Evolutionary conservation across 2,113 vertebrate species (phyloP), one percentile per base, ranked within the genome.

Genomic region (Synodontis membranacea): DNA sequence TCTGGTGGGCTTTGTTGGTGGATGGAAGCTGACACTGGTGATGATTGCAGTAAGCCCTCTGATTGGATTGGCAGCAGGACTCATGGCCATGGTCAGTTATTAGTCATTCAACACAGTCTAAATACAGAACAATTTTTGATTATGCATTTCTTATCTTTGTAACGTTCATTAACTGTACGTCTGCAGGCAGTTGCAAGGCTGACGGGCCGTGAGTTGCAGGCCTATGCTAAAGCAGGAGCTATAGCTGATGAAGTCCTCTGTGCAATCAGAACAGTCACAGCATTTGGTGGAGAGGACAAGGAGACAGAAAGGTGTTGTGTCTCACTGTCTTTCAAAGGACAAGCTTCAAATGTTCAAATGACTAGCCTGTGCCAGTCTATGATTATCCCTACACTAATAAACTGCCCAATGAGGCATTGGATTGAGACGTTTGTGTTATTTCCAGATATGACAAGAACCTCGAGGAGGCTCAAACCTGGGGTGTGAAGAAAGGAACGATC

Each of bases 11-110:
- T 96, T 96, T 86, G 92, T 94, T 3, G 94, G 94, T 0, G 94
- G 95, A 8, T 96, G 95, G 95, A 96, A 96, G 90, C 89, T 96
- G 82, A 96, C 95, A 12, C 46, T 95, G 83, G 95, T 96, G 84
- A 92, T 96, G 89, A 90, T 95, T 72, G 92, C 95, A 39, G 95
- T 94, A 39, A 95, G 94, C 86, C 95, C 95, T 1, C 90, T 95
- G 46, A 94, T 96, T 37, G 94, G 94, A 28, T 5, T 95, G 48
- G 95, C 89, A 83, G 93, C 94, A 81, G 95, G 92, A 89, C 90
- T 96, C 1, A 94, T 96, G 94, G 93, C 94, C 21, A 91, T 93
- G 94, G 95, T 96, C 75, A 88, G 90, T 86, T 5, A 19, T 39
- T 64, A 37, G 56, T 84, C 1, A n/a, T 46, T 66, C 31, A 72